Percentiles rank a stretch among this genome's conserved stretches.
Conservation (phyloP, 2,888 invertebrate genomes). For the Elgonia sp. region DNA sequence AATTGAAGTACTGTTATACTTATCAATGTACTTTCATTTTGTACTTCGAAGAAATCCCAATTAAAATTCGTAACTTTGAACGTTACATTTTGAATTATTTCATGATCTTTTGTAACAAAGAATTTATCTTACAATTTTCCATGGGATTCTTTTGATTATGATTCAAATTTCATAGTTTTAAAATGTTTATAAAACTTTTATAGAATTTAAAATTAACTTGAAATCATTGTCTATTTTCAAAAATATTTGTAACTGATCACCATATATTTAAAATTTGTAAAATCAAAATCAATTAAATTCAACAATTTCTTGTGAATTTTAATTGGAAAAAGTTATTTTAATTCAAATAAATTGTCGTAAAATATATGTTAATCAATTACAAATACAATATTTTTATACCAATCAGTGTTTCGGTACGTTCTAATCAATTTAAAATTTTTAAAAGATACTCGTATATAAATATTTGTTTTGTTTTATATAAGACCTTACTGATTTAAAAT, state of each 20-base stretch:
- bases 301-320: too few species aligned
- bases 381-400: background rate
- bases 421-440: background rate
- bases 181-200: conserved; percentile 1
- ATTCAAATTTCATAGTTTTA: conserved; percentile 1
- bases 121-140: conserved; percentile 1
- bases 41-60: conserved; percentile 44
- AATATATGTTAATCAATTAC: too few species aligned
- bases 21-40: conserved; percentile 43
- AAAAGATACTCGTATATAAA: conserved; percentile 17
- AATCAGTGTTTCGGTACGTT: background rate
- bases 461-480: conserved; percentile 2
- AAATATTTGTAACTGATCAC: too few species aligned
- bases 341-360: too few species aligned
- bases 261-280: too few species aligned
- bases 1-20: conserved; percentile 21
- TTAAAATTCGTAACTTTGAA: conserved; percentile 15
- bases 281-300: too few species aligned
- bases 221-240: too few species aligned
- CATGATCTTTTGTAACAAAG: background rate
- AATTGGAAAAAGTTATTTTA: too few species aligned
- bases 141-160: conserved; percentile 23
- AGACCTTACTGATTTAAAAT: background rate
- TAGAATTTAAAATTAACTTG: background rate
- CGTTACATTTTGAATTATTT: conserved; percentile 6